Conservation (phyloP, 2,797 vertebrate species). For the Clarias platycephalus region DNA sequence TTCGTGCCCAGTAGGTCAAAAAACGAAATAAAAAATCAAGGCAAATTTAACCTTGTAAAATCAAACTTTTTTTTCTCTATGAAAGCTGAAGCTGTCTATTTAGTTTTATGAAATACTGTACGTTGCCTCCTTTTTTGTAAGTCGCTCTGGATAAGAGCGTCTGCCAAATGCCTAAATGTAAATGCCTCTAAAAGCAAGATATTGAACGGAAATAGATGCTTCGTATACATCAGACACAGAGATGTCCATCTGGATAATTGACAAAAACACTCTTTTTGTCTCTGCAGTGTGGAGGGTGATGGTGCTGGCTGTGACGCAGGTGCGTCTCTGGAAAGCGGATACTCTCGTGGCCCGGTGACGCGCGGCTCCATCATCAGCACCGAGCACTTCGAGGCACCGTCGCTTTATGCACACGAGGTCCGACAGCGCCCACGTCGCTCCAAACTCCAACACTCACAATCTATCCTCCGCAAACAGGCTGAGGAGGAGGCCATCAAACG, state of each 20-base stretch:
- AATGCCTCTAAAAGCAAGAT: background rate
- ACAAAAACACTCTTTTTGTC: slow-evolving; percentile 32
- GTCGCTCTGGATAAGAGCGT: too few relatives aligned
- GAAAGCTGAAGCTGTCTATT: background rate
- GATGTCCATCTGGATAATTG: background rate
- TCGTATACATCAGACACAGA: background rate
- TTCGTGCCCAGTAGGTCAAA: background rate
- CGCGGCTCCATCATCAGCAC: slow-evolving; percentile 75
- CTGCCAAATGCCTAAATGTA: too few relatives aligned
- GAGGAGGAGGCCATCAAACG: slow-evolving; percentile 98
- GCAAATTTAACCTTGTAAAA: background rate
- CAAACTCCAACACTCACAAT: slow-evolving; percentile 92
- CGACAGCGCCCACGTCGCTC: slow-evolving; percentile 82
- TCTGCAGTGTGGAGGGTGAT: slow-evolving; percentile 90
- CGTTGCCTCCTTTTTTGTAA: background rate
- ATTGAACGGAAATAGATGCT: background rate
- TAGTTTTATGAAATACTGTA: background rate
- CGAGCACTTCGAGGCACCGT: slow-evolving; percentile 82
- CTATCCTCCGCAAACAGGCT: slow-evolving; percentile 94
- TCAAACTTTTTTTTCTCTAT: background rate
- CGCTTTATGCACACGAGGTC: slow-evolving; percentile 82
- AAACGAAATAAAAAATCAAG: background rate
- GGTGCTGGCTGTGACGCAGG: slow-evolving; percentile 82
- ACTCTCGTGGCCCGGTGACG: slow-evolving; percentile 75
- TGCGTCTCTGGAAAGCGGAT: slow-evolving; percentile 81